Base-by-base conservation (phyloP, 2,797 vertebrate genomes). In the Melopsittacus undulatus region DNA sequence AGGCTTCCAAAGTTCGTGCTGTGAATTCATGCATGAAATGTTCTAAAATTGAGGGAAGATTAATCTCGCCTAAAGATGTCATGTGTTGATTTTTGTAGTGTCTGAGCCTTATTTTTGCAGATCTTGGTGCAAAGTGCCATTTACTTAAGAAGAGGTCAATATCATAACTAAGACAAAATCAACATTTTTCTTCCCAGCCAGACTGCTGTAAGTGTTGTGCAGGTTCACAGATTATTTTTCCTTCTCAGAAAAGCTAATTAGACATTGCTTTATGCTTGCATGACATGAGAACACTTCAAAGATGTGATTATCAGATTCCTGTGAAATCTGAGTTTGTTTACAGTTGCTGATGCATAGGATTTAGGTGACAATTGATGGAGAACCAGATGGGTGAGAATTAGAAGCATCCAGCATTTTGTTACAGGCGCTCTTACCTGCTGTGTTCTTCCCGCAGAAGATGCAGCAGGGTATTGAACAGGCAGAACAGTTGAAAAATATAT, bases 311-410 rank as follows among this genome's bases (percentile, higher is more conserved):
- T 75, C 42, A 70, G 40, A 69, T 69, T 83, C 81, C 34, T 63
- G 24, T n/a, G n/a, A 82, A 68, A 46, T 74, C 40, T 66, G 27
- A 49, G 23, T 22, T 81, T 52, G 12, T 51, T 94, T 95, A n/a
- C 62, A 61, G 22, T 27, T 94, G 30, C n/a, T 81, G 64, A n/a
- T 74, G 46, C 51, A 38, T 84, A 82, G 69, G 30, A 75, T 86
- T 19, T 43, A 69, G 52, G 29, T 95, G 66, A 89, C 84, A 42
- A 79, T 81, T 78, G 94, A 85, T 63, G 45, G 20, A 92, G 91
- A 94, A 72, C n/a, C 49, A 54, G 67, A 29, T 5, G 67, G 75
- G 61, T 72, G 81, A 72, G 75, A 73, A 62, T 79, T 93, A 40
- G 12, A 83, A 82, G 23, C 18, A 29, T 67, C 61, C 77, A 78